Evolutionary conservation across 2,888 invertebrate species (phyloP), one percentile per base, ranked within the genome.

Genomic region (Thera obeliscata): DNA sequence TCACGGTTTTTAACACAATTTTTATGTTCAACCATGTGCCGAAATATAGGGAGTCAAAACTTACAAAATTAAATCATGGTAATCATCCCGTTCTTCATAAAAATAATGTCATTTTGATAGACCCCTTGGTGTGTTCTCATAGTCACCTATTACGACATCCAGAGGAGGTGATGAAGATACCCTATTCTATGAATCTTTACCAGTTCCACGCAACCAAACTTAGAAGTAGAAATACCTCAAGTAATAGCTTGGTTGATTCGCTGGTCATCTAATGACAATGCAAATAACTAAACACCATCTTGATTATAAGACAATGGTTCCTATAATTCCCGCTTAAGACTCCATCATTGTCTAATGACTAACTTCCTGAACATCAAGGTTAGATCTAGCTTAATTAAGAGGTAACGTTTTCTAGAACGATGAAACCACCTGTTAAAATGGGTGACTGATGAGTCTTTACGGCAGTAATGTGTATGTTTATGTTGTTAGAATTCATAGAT

Each of bases 261-360:
- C 33, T 43, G 33, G 56, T 62, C 48, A 62, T 48, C 4, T 55
- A 48, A 56, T 61, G 66, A 61, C 52, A 52, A 57, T 57, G 52
- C 61, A 36, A 36, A 46, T 56, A 36, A 12, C 48, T 48, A 48
- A 56, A 56, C 61, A 56, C 61, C 54, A 61, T 61, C 43, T 48
- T 58, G 36, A 62, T 62, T 9, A 11, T 62, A 48, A 56, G 46
- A 62, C 61, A 62, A 62, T 61, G 55, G 35, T 11, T n/a, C 38
- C 35, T 46, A 6, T 46, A 56, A 56, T 62, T 62, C 56, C 43
- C 56, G 55, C 38, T 55, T 36, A 48, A 6, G 48, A 48, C 36
- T n/a, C 33, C 33, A 52, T 56, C 48, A 41, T 35, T 36, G 35
- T 48, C 5, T 62, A 62, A 62, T 62, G 36, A 48, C 48, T 36